Evolutionary conservation across 2,888 invertebrate genomes (phyloP).

Genomic region (Drosophila fulvimacula): DNA sequence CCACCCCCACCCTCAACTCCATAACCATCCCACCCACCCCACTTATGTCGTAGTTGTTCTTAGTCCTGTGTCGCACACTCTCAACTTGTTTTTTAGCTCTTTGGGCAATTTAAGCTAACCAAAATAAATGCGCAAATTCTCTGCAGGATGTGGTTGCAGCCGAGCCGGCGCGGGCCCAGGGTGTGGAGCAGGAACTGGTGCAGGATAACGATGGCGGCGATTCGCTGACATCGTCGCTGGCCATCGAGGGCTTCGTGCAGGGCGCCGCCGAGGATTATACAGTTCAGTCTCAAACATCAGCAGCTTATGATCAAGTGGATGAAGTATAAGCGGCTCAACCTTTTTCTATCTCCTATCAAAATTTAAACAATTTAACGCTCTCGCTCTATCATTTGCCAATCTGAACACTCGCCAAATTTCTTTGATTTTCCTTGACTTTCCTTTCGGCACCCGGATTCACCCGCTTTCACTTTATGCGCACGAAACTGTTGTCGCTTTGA

Average conservation of each 20-base stretch:
- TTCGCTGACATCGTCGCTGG: slow-evolving; percentile 83
- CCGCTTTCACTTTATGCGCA: slow-evolving; percentile 32
- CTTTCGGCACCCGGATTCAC: not conserved
- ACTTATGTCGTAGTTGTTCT: slow-evolving; percentile 46
- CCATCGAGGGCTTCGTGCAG: slow-evolving; percentile 84
- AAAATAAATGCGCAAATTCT: slow-evolving; percentile 54
- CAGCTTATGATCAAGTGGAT: slow-evolving; percentile 83
- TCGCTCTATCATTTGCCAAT: slow-evolving; percentile 13
- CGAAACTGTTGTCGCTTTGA: slow-evolving; percentile 13
- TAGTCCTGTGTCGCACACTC: slow-evolving; percentile 44
- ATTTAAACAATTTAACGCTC: not conserved
- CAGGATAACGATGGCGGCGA: slow-evolving; percentile 65
- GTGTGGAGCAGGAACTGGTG: slow-evolving; percentile 20
- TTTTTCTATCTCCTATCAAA: slow-evolving; percentile 22
- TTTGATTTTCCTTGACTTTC: slow-evolving; percentile 1
- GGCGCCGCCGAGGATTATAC: slow-evolving; percentile 85
- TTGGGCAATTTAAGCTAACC: slow-evolving; percentile 3
- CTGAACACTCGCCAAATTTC: not conserved
- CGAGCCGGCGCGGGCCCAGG: not conserved
- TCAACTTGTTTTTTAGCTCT: slow-evolving; percentile 11
- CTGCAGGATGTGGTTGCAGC: slow-evolving; percentile 68
- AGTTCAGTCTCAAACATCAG: slow-evolving; percentile 85
- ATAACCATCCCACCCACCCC: not conserved
- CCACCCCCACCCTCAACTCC: not conserved
- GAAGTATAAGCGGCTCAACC: slow-evolving; percentile 75